Evolutionary conservation across 1,140 invertebrate species (phyloP), one percentile per base, ranked within the genome.

Genomic region (Monochamus saltuarius): DNA sequence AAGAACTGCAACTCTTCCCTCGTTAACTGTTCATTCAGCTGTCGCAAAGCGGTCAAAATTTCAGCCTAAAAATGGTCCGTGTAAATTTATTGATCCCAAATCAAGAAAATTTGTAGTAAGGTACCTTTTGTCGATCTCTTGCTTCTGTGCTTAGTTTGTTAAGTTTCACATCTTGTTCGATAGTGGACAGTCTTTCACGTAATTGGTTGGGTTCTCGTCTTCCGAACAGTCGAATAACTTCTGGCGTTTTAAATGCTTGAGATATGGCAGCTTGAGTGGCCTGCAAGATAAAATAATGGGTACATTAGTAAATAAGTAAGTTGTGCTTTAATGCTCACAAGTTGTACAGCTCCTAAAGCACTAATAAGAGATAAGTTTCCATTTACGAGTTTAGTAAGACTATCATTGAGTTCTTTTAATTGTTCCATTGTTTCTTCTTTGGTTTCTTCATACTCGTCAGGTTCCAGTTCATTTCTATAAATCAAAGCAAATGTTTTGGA

Each of bases 251-350:
- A 69, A 91, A 91, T 7, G 89, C 89, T 72, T 86, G 78, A 61
- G 86, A 88, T 19, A 91, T 89, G 50, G 89, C 88, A 68, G 87
- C 87, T 78, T 87, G 86, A 47, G 88, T 89, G 7, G 89, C 88
- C 87, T 89, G 61, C 29, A 66, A 67, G 16, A n/a, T 56, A 1
- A 19, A 16, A 9, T 53, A 37, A 55, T 19, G 2, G 46, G 10
- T 46, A 35, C 7, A 50, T 4, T 37, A 38, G 35, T 37, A 53
- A 47, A 49, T 50, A 43, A 43, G n/a, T 34, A 29, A 29, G 22
- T 29, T 29, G 22, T 29, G 6, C 22, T 29, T 6, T 29, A 29
- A 59, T 42, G 62, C 65, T 67, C 65, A 76, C 75, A 43, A 77
- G 50, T 66, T 75, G 72, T 45, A 75, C 67, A 39, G 73, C 73